Conservation (phyloP, 2,888 invertebrate species). For the Chloromyia formosa region DNA sequence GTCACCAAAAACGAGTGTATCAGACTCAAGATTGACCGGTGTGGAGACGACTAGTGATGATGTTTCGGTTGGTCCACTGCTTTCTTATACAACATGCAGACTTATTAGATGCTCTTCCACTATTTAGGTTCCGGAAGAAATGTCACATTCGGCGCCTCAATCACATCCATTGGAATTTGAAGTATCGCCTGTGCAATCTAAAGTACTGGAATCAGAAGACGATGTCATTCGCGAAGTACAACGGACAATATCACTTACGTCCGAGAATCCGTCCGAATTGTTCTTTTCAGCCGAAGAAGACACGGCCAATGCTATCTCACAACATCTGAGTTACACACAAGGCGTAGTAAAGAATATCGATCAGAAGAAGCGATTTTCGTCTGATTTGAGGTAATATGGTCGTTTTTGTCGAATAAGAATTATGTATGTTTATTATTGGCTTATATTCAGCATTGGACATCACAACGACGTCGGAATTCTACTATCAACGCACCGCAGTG, state of each 20-base stretch:
- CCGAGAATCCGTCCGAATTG: conserved; percentile 90
- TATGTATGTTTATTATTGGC: too few relatives aligned
- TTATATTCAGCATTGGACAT: conserved; percentile 57
- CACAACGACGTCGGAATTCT: conserved; percentile 59
- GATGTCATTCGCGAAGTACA: conserved; percentile 66
- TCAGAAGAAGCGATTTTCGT: conserved; percentile 62
- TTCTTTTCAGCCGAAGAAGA: conserved; percentile 96
- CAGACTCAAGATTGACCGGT: conserved; percentile 84
- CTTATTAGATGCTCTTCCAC: background rate
- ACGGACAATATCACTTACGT: conserved; percentile 85
- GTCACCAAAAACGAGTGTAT: conserved; percentile 83
- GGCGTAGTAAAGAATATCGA: conserved; percentile 40
- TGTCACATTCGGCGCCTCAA: conserved; percentile 64
- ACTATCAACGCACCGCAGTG: conserved; percentile 69
- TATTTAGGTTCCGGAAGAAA: conserved; percentile 61
- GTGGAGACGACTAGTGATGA: conserved; percentile 73
- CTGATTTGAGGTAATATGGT: conserved; percentile 59
- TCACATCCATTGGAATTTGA: conserved; percentile 63
- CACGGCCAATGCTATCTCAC: conserved; percentile 65
- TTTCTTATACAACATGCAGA: background rate
- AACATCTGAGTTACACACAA: conserved; percentile 55
- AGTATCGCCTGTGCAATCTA: conserved; percentile 53
- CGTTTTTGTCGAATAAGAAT: too few relatives aligned
- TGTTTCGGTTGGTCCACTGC: conserved; percentile 61
- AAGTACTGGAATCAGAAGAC: conserved; percentile 55